phyloP scores from a whole-genome alignment of 2,113 vertebrate species.

The Eolophus roseicapilla region DNA sequence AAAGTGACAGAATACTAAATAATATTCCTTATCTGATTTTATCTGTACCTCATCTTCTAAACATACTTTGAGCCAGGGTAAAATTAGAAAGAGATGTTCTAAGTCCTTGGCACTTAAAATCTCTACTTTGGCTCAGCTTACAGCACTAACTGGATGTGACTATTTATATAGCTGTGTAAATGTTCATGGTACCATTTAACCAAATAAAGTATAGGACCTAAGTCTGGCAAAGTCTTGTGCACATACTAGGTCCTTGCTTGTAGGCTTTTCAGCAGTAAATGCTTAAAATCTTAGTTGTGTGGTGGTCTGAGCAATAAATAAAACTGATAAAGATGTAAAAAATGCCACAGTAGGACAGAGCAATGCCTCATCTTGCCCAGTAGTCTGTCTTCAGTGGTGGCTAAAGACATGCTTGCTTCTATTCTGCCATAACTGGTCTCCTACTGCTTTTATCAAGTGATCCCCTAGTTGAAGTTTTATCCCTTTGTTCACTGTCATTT shows the following conservation, averaged over 20 bases:
- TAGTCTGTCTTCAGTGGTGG: not conserved
- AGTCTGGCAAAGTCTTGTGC: not conserved
- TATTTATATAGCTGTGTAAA: slow-evolving; percentile 38
- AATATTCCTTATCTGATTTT: slow-evolving; percentile 40
- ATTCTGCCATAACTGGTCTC: not conserved
- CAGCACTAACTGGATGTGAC: not conserved
- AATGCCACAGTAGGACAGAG: not conserved
- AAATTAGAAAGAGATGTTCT: slow-evolving; percentile 56
- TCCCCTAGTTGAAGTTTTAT: not conserved
- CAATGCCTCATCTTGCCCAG: not conserved
- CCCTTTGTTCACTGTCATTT: not conserved
- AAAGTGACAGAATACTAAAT: slow-evolving; percentile 14
- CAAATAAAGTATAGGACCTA: slow-evolving; percentile 26
- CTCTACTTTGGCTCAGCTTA: not conserved
- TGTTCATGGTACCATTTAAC: not conserved
- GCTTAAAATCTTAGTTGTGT: not conserved
- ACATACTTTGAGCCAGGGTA: slow-evolving; percentile 22
- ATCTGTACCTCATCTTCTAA: slow-evolving; percentile 39
- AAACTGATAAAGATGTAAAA: not conserved
- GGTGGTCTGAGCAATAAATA: not conserved
- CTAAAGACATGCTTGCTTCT: not conserved
- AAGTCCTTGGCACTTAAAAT: slow-evolving; percentile 23
- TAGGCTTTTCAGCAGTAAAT: not conserved
- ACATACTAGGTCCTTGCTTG: not conserved
- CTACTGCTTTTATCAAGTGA: not conserved